These are phyloP conservation scores for Micrasema minimum DNA, from an alignment of 1,140 invertebrate genomes.

Conservation along the genomic window DNA sequence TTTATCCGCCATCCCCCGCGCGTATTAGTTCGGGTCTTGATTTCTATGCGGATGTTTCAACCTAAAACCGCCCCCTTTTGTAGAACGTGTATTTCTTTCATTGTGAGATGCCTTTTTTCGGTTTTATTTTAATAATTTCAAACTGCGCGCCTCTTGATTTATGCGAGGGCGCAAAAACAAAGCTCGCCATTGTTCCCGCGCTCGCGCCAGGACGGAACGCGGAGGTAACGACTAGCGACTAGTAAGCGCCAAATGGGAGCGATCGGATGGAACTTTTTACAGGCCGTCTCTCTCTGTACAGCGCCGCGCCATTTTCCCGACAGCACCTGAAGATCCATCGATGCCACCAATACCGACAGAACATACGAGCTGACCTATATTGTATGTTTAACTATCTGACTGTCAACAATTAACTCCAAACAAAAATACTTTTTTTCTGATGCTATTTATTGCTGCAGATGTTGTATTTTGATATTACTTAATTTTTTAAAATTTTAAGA, in stretches of 20 bases:
- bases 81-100: constrained; percentile 49
- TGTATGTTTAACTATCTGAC: too few relatives aligned
- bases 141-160: constrained; percentile 53
- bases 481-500: too few relatives aligned
- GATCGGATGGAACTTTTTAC: constrained; percentile 30
- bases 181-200: constrained; percentile 45
- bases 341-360: too few relatives aligned
- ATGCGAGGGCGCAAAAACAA: constrained; percentile 47
- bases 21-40: constrained; percentile 45
- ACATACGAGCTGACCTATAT: too few relatives aligned
- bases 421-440: too few relatives aligned
- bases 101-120: constrained; percentile 46
- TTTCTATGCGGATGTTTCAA: constrained; percentile 48
- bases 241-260: constrained; percentile 19
- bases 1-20: constrained; percentile 42
- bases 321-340: too few relatives aligned
- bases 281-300: too few relatives aligned
- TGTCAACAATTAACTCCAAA: too few relatives aligned
- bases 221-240: neutral
- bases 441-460: too few relatives aligned
- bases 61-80: constrained; percentile 46
- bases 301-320: too few relatives aligned
- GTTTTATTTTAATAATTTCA: constrained; percentile 55
- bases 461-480: too few relatives aligned
- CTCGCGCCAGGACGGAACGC: neutral